These are phyloP conservation scores for Drosophila lacteicornis DNA, from an alignment of 1,140 invertebrate genomes.

Conservation along the genomic window DNA sequence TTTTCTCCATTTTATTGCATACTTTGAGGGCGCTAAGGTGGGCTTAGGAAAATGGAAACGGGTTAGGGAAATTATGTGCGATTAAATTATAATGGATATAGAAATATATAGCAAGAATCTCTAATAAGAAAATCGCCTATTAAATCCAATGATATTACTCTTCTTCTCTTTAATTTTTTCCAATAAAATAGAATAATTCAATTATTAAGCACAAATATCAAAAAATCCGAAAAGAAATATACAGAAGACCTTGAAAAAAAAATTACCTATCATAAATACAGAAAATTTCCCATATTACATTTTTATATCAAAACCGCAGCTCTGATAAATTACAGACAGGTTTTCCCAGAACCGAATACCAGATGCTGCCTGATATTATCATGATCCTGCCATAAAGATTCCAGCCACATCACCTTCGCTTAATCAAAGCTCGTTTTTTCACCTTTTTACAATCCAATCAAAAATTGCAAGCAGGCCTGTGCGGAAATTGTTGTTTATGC, in stretches of 20 bases:
- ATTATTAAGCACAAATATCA: neutral
- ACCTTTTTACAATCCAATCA: constrained; percentile 64
- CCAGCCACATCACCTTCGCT: constrained; percentile 47
- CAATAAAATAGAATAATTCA: too few species aligned
- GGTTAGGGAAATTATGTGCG: neutral
- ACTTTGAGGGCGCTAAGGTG: constrained; percentile 29
- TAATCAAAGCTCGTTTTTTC: constrained; percentile 50
- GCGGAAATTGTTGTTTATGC: constrained; percentile 59
- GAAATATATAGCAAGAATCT: neutral
- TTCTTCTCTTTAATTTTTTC: too few species aligned
- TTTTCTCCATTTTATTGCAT: constrained; percentile 26
- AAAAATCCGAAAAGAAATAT: neutral
- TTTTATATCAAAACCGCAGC: neutral
- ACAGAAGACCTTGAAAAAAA: too few species aligned
- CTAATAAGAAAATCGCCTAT: too few species aligned
- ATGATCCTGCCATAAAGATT: constrained; percentile 14
- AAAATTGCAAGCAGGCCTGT: constrained; percentile 13
- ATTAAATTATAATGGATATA: neutral
- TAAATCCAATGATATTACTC: too few species aligned
- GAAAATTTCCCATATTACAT: neutral
- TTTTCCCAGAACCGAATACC: neutral
- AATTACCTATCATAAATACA: neutral
- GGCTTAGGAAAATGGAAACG: constrained; percentile 3
- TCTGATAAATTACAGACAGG: neutral
- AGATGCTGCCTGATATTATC: constrained; percentile 22